Evolutionary conservation across 2,113 vertebrate genomes (phyloP), one percentile per base, ranked within the genome.

Genomic region (Eulemur rufifrons): DNA sequence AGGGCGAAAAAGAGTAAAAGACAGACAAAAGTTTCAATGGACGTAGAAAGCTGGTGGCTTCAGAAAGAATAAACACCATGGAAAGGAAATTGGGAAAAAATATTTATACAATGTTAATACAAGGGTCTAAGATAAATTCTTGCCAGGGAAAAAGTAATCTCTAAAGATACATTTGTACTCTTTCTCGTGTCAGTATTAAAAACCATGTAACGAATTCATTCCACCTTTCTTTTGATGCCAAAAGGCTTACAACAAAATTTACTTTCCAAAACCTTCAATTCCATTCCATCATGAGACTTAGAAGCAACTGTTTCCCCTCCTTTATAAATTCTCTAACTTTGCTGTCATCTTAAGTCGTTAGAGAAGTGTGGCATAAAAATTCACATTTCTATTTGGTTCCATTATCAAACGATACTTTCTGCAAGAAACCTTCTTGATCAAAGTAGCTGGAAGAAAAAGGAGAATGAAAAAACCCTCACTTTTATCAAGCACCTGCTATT

Each of bases 151-250:
- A 95, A 68, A 63, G 78, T 9, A 89, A 68, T 85, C 77, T 45
- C 37, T n/a, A 86, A 93, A 73, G 68, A 96, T n/a, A 93, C 54
- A 94, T 89, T 66, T 93, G 66, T 76, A 64, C 13, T n/a, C 68
- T 69, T 94, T 92, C 80, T 95, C 37, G 37, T 12, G 13, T 59
- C 63, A 80, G 23, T 42, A 59, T 45, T 56, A 78, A 89, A 84
- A 96, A 81, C 86, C 86, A 59, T 73, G 77, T 76, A 92, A 76
- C 76, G 78, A 77, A 91, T 45, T 39, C 71, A 84, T 45, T 86
- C 27, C 2, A 18, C 6, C 29, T 78, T 77, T 89, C 34, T 34
- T 89, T 61, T n/a, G 39, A 86, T 21, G 69, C 50, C 59, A 82
- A 88, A 82, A 83, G 68, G 17, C 77, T 52, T 34, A 45, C 23